These are phyloP conservation scores for Gasteruption jaculator DNA, from an alignment of 2,888 invertebrate species.

Conservation along the genomic window DNA sequence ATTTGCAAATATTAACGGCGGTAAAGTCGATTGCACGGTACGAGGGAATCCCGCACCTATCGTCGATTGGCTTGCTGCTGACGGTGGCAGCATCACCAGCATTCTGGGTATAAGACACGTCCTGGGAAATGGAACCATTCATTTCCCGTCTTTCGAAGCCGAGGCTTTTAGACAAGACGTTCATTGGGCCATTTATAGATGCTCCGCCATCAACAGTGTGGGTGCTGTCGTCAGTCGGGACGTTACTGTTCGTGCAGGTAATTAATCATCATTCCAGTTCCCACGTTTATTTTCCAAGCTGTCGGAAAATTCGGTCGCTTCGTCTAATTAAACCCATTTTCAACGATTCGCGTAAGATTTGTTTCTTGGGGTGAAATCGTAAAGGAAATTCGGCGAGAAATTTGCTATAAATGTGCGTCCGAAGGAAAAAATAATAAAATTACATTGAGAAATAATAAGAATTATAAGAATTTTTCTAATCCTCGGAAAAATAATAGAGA, in stretches of 20 bases:
- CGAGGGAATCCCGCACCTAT: conserved; percentile 56
- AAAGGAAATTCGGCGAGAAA: too few relatives aligned
- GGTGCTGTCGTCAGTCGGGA: conserved; percentile 56
- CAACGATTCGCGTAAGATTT: too few relatives aligned
- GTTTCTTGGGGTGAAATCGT: too few relatives aligned
- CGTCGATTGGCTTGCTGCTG: conserved; percentile 56
- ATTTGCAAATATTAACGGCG: conserved; percentile 57
- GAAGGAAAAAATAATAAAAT: too few relatives aligned
- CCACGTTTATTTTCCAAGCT: too few relatives aligned
- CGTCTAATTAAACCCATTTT: too few relatives aligned
- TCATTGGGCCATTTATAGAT: conserved; percentile 57
- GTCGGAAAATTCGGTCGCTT: too few relatives aligned
- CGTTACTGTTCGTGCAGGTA: conserved; percentile 56
- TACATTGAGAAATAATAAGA: too few relatives aligned
- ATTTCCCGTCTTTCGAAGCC: conserved; percentile 57
- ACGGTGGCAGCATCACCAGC: conserved; percentile 54
- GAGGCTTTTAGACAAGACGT: conserved; percentile 59
- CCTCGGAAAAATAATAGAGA: too few relatives aligned
- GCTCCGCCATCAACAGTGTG: conserved; percentile 54
- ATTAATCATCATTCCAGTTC: too few relatives aligned
- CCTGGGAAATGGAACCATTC: conserved; percentile 55
- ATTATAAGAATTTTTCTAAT: too few relatives aligned
- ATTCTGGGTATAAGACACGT: conserved; percentile 56
- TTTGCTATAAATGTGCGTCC: too few relatives aligned
- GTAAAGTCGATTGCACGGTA: conserved; percentile 55